Percentiles rank a stretch among this genome's conserved stretches.
phyloP scores from a whole-genome alignment of 2,888 invertebrate genomes.

The Malacosoma neustria region DNA sequence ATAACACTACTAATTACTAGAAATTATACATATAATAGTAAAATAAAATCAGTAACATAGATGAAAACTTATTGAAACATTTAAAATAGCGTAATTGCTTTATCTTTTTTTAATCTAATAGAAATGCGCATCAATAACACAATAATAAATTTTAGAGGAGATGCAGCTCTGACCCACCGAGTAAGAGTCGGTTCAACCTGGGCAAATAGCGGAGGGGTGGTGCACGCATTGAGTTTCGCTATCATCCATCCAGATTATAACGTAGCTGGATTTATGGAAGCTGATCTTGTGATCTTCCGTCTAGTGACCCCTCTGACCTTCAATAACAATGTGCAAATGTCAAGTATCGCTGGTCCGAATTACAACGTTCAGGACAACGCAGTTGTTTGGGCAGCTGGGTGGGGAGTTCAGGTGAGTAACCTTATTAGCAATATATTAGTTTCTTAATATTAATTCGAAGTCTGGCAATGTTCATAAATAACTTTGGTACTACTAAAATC shows the following conservation, averaged over 20 bases:
- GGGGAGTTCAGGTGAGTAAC: conserved; percentile 28
- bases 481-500: no score
- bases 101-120: conserved; percentile 1
- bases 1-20: neutral
- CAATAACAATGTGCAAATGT: conserved; percentile 12
- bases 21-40: neutral
- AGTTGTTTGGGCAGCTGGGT: conserved; percentile 35
- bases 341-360: conserved; percentile 24
- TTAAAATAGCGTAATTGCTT: no score
- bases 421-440: no score
- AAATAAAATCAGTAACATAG: neutral
- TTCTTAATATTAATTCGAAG: no score
- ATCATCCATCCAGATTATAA: conserved; percentile 17
- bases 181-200: conserved; percentile 23
- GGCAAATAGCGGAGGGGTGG: conserved; percentile 22
- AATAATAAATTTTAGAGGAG: conserved; percentile 16
- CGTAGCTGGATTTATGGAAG: conserved; percentile 10
- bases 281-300: conserved; percentile 23
- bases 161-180: conserved; percentile 14
- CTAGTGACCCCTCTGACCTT: neutral
- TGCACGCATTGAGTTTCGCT: conserved; percentile 13
- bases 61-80: neutral
- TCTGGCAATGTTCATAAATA: no score
- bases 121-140: no score
- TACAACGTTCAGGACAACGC: conserved; percentile 32